phyloP scores from a whole-genome alignment of 1,140 invertebrate genomes.

The Diploscapter pachys region DNA sequence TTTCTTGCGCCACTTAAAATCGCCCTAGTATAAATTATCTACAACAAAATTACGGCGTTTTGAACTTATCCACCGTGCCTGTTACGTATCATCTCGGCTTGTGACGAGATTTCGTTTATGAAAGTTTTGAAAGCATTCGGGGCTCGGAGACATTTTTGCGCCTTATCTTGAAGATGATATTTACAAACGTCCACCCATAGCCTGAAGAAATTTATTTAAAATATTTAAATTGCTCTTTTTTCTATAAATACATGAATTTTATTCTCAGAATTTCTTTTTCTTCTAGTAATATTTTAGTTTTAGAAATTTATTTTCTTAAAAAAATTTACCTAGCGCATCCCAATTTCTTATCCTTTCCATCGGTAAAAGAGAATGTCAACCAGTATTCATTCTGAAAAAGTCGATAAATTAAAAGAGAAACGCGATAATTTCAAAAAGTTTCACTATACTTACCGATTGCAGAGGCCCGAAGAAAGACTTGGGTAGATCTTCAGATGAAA shows the following conservation, averaged over 20 bases:
- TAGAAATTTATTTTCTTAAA: no score
- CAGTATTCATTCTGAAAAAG: conserved; percentile 56
- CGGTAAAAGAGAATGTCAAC: conserved; percentile 59
- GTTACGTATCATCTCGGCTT: conserved; percentile 55
- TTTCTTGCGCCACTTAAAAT: no score
- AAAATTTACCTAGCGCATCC: conserved; percentile 42
- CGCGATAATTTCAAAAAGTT: neutral
- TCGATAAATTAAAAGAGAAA: neutral
- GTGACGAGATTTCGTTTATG: conserved; percentile 55
- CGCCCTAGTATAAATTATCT: no score
- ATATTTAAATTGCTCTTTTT: no score
- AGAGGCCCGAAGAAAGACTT: conserved; percentile 59
- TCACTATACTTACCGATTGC: conserved; percentile 45
- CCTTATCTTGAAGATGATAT: conserved; percentile 57
- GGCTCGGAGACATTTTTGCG: conserved; percentile 55
- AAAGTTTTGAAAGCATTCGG: conserved; percentile 57
- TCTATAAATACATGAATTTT: no score
- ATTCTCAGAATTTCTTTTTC: no score
- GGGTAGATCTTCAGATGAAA: conserved; percentile 56
- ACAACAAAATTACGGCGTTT: no score
- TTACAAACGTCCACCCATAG: conserved; percentile 57
- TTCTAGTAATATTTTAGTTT: no score
- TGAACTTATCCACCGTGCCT: conserved; percentile 17
- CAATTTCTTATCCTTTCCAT: conserved; percentile 55
- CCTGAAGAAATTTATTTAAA: conserved; percentile 9